These are phyloP conservation scores for Musca vetustissima DNA, from an alignment of 1,140 invertebrate genomes.

Conservation along the genomic window DNA sequence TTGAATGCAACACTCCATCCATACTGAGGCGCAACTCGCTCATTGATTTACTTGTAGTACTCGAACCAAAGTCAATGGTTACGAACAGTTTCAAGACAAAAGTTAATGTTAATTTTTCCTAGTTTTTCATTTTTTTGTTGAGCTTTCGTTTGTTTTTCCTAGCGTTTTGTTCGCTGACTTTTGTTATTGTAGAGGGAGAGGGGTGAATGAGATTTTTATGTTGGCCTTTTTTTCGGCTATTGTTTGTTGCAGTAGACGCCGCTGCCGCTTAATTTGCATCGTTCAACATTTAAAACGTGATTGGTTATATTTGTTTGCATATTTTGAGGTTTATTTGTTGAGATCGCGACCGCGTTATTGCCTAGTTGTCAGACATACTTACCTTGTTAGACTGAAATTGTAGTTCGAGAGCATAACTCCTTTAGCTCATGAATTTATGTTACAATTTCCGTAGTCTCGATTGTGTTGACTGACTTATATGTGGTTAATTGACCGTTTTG, in stretches of 20 bases:
- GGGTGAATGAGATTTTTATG: background rate
- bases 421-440: background rate
- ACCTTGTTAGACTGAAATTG: no score
- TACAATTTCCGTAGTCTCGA: conserved; percentile 13
- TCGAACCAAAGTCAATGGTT: conserved; percentile 13
- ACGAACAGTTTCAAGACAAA: background rate
- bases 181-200: background rate
- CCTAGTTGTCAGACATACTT: no score
- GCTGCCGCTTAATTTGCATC: conserved; percentile 11
- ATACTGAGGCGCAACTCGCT: no score
- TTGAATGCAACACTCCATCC: no score
- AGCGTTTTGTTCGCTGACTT: background rate
- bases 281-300: conserved; percentile 19
- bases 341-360: background rate
- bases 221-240: background rate
- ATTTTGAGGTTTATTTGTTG: conserved; percentile 4
- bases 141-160: background rate
- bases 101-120: background rate
- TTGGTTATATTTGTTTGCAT: background rate
- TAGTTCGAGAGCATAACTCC: background rate
- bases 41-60: conserved; percentile 19
- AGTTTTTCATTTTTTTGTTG: background rate
- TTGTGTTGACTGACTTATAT: background rate
- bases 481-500: background rate
- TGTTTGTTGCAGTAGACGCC: background rate